Conservation (phyloP, 2,797 vertebrate species). For the Poecilia velifera region DNA sequence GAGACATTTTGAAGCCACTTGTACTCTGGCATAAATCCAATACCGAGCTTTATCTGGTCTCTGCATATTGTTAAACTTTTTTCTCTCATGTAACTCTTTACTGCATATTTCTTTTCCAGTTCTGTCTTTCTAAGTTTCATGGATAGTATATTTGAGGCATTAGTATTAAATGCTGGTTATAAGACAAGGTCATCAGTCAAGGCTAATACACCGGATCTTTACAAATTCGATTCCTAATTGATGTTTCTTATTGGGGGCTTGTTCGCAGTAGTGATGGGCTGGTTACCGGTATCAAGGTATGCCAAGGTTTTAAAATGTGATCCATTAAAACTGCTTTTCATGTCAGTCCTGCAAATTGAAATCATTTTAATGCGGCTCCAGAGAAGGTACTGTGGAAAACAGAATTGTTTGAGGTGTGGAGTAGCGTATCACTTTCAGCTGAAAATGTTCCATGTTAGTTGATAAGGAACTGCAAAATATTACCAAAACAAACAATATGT, state of each 20-base stretch:
- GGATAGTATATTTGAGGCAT: slow-evolving; percentile 43
- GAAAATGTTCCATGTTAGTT: neutral
- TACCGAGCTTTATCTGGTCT: slow-evolving; percentile 7
- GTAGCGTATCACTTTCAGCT: neutral
- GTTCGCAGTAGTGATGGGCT: neutral
- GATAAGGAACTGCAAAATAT: neutral
- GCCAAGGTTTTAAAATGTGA: neutral
- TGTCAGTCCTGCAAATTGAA: neutral
- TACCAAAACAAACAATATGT: neutral
- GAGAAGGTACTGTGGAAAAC: neutral
- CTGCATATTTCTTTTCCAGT: slow-evolving; percentile 32
- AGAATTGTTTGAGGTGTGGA: neutral
- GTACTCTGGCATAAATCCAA: slow-evolving; percentile 14
- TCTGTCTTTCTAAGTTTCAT: slow-evolving; percentile 24
- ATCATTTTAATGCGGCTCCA: neutral
- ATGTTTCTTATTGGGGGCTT: neutral
- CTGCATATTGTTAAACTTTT: slow-evolving; percentile 3
- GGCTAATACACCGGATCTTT: slow-evolving; percentile 58
- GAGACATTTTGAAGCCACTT: slow-evolving; percentile 13
- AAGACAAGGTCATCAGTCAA: slow-evolving; percentile 11
- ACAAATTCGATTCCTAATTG: slow-evolving; percentile 44
- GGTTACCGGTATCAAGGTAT: neutral
- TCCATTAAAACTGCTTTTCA: neutral
- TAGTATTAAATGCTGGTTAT: slow-evolving; percentile 25
- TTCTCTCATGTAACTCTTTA: slow-evolving; percentile 26